Base-by-base conservation (phyloP, 2,888 invertebrate species). In the Rhagonycha fulva region DNA sequence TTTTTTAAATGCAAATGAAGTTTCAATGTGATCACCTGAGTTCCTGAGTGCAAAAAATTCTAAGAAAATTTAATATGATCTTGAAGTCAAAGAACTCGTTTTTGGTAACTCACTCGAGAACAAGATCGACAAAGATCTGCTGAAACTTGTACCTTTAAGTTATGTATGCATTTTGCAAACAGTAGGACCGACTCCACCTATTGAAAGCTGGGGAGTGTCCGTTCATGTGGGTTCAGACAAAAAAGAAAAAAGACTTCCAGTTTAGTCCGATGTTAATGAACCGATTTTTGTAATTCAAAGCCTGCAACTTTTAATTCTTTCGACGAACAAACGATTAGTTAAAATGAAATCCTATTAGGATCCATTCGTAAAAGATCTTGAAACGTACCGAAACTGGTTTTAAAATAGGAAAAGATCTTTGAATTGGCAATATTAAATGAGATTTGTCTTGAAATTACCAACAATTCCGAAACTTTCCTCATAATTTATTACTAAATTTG, bases 131-230 rank as follows among this genome's bases (percentile, higher is more conserved):
- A 32, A 60, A 62, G 14, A 72, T 67, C 67, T 72, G 68, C 68
- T 47, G 62, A 24, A 14, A 67, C 61, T 69, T 62, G 19, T 62
- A 12, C 14, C 32, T 19, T 63, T 69, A 23, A 70, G 69, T 66
- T 63, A 63, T 60, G 66, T 60, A 47, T 47, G 67, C 60, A 62
- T 62, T 28, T 32, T 28, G 28, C 62, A 67, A 19, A 63, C 74
- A 32, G 63, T 69, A 72, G 72, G 72, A 72, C 74, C 74, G 63
- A 69, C 68, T 74, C 74, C 74, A 74, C 74, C 74, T 74, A 74
- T 68, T 32, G 66, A 62, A 61, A 66, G 63, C 63, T 62, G 69
- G 62, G 74, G 74, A 74, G 74, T 74, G 74, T 66, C 74, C 74
- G 60, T 70, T 68, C 63, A 69, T 62, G 73, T 32, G 66, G 70